Evolutionary conservation across 2,797 vertebrate genomes (phyloP), one percentile per base, ranked within the genome.

Genomic region (Microchirus variegatus): DNA sequence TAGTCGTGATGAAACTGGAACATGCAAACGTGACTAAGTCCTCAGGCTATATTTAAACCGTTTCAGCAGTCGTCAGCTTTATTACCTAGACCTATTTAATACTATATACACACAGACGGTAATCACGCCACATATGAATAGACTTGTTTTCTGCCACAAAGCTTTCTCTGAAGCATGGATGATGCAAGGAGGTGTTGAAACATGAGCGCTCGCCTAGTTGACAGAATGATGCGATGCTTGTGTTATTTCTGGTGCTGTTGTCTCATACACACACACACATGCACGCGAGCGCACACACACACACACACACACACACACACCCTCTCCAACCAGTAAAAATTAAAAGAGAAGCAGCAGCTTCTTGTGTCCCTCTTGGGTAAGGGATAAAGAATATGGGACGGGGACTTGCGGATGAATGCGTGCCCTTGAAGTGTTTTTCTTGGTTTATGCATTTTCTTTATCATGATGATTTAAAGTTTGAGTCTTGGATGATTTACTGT

Each of bases 231-330:
- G 75, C 67, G 86, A 81, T 54, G 68, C 69, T 61, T 10, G 41
- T 80, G 82, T 85, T 90, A 84, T 87, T 79, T 87, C 57, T 77
- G 72, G 44, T 70, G 64, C 77, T 86, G 55, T 88, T 84, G 85
- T 73, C 67, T 64, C 71, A 70, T 74, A 26, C 54, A 35, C 36
- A 53, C 57, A 66, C 10, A n/a, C n/a, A n/a, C n/a, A n/a, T n/a
- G n/a, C n/a, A n/a, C n/a, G 36, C 48, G 31, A 37, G 8, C 47
- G 2, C 41, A 26, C 57, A 22, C 42, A 13, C 12, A n/a, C 38
- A 40, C 48, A 37, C 42, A 10, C 47, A 4, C 41, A 26, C 57
- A 22, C 42, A 13, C 12, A n/a, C 38, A 13, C 45, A 38, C 35
- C 61, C 51, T 40, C 56, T 5, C 26, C 7, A 1, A 52, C 50